A percentile compares a stretch with the other conserved stretches of the same genome.
Conservation (phyloP, 2,888 invertebrate species). For the Lithophane ornitopus region DNA sequence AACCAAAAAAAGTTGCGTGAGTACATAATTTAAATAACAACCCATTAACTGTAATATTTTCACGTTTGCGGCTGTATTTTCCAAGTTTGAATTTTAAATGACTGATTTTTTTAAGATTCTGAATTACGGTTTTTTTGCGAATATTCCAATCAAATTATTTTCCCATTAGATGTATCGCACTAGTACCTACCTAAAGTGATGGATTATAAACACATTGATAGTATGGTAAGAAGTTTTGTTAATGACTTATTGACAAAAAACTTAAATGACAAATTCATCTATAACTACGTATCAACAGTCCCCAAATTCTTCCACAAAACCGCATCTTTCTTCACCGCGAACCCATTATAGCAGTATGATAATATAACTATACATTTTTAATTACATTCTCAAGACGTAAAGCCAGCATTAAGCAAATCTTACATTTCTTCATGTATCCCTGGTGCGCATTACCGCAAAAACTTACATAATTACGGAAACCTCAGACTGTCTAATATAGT, state of each 20-base stretch:
- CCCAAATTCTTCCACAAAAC: constrained; percentile 9
- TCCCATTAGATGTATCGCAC: neutral
- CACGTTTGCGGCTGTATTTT: neutral
- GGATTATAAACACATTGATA: neutral
- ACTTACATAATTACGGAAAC: constrained; percentile 62
- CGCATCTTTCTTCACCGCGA: constrained; percentile 28
- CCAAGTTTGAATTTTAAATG: neutral
- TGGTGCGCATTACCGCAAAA: constrained; percentile 59
- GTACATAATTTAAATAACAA: neutral
- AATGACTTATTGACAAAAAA: no score
- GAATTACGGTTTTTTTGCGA: neutral
- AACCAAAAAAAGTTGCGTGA: neutral
- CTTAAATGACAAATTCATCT: neutral
- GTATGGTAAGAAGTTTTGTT: neutral
- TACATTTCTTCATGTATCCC: constrained; percentile 61
- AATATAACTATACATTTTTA: constrained; percentile 44
- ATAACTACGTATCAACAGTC: neutral
- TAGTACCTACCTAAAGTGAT: neutral
- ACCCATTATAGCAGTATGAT: constrained; percentile 18
- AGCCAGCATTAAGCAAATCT: constrained; percentile 57
- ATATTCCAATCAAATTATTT: neutral
- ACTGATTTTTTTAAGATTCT: neutral
- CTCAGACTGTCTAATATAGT: constrained; percentile 33
- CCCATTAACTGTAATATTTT: neutral
- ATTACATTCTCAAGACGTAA: constrained; percentile 51